Percentiles rank a stretch among this genome's conserved stretches.
Evolutionary conservation across 2,888 invertebrate species (phyloP).

Genomic region (Polia nebulosa): DNA sequence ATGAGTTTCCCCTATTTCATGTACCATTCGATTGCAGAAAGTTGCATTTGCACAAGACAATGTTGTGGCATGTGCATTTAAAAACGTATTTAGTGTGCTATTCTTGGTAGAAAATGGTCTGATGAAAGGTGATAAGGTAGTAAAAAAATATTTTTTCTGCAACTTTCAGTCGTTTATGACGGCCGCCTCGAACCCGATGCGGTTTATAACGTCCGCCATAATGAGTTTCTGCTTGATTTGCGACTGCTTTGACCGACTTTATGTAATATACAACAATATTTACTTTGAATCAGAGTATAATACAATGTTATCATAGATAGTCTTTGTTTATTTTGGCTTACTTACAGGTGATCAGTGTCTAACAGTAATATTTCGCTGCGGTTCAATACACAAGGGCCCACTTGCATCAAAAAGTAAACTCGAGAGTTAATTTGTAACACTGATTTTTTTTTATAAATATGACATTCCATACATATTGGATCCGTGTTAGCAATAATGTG

Average conservation of each 20-base stretch:
- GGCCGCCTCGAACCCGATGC: conserved; percentile 1
- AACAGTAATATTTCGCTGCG: neutral
- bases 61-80: conserved; percentile 17
- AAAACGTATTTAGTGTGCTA: conserved; percentile 10
- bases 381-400: neutral
- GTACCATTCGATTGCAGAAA: conserved; percentile 28
- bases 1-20: conserved; percentile 29
- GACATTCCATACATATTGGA: neutral
- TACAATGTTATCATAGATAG: neutral
- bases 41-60: conserved; percentile 29
- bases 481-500: neutral
- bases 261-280: conserved; percentile 23
- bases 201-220: conserved; percentile 23
- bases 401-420: neutral
- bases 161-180: conserved; percentile 27
- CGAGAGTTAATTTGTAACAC: neutral
- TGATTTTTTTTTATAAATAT: neutral
- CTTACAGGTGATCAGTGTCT: neutral
- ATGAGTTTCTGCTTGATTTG: conserved; percentile 45
- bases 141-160: conserved; percentile 8
- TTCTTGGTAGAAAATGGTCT: conserved; percentile 11
- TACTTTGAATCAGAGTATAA: conserved; percentile 10
- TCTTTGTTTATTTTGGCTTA: conserved; percentile 7
- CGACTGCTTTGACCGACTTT: conserved; percentile 27
- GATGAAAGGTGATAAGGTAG: conserved; percentile 12